These are phyloP conservation scores for Medauroidea extradentata DNA, from an alignment of 1,140 invertebrate species.

Conservation along the genomic window DNA sequence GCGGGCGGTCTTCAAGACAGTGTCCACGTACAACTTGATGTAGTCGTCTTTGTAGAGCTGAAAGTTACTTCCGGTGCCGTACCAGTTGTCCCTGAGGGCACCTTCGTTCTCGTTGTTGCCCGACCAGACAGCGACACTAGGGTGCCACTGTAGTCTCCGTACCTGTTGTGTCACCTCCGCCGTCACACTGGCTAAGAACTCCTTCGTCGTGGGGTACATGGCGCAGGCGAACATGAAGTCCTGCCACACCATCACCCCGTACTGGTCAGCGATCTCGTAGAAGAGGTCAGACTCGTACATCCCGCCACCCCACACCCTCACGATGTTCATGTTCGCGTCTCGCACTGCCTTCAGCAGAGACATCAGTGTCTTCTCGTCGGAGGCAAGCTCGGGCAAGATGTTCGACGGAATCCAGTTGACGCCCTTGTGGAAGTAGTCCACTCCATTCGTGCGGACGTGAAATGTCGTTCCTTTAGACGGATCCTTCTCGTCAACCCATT, in stretches of 20 bases:
- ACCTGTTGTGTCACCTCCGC: slow-evolving; percentile 83
- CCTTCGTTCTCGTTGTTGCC: slow-evolving; percentile 99
- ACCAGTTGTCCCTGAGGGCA: slow-evolving; percentile 80
- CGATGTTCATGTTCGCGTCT: slow-evolving; percentile 86
- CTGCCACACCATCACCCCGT: slow-evolving; percentile 84
- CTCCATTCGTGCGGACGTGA: slow-evolving; percentile 83
- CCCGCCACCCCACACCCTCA: slow-evolving; percentile 97
- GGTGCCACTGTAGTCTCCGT: slow-evolving; percentile 77
- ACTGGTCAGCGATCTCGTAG: slow-evolving; percentile 74
- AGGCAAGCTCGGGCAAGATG: slow-evolving; percentile 75
- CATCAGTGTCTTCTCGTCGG: slow-evolving; percentile 43
- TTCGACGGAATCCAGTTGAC: slow-evolving; percentile 93
- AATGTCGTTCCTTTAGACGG: slow-evolving; percentile 52
- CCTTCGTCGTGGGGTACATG: slow-evolving; percentile 79
- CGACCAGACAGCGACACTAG: slow-evolving; percentile 85
- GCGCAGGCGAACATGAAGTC: slow-evolving; percentile 98
- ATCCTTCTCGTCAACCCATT: not conserved
- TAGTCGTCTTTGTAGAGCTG: slow-evolving; percentile 75
- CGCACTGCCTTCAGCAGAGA: slow-evolving; percentile 66
- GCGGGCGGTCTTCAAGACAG: slow-evolving; percentile 63
- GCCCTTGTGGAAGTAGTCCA: slow-evolving; percentile 93
- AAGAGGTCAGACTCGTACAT: slow-evolving; percentile 91
- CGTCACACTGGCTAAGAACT: slow-evolving; percentile 69
- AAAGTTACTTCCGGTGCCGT: slow-evolving; percentile 56
- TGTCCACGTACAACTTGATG: slow-evolving; percentile 77